A percentile compares a stretch with the other conserved stretches of the same genome.
These are phyloP conservation scores for Apis cerana DNA, from an alignment of 1,140 invertebrate genomes.

Conservation along the genomic window DNA sequence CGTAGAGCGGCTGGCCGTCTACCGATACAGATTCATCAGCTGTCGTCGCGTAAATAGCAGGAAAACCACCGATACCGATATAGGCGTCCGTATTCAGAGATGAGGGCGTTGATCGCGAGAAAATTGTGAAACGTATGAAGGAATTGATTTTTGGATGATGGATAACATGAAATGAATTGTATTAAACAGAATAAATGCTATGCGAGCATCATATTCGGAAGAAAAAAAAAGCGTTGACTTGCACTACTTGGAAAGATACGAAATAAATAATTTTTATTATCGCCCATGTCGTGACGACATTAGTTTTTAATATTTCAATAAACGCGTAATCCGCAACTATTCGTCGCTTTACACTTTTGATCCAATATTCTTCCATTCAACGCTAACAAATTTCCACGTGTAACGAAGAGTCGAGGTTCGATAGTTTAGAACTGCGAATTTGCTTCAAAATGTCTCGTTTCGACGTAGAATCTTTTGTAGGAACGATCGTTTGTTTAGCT, in stretches of 20 bases:
- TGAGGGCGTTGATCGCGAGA: background rate
- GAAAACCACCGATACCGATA: conserved; percentile 63
- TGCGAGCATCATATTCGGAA: no score
- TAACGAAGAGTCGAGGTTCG: background rate
- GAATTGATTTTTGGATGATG: no score
- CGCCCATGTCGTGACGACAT: background rate
- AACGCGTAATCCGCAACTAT: conserved; percentile 26
- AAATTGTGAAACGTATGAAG: background rate
- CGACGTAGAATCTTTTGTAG: background rate
- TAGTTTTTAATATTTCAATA: conserved; percentile 9
- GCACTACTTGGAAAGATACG: background rate
- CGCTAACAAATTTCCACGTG: conserved; percentile 11
- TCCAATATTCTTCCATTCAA: conserved; percentile 16
- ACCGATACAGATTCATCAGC: conserved; percentile 59
- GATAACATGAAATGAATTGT: no score
- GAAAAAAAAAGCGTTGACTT: no score
- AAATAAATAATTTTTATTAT: conserved; percentile 38
- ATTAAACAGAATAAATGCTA: no score
- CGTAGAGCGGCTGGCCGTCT: conserved; percentile 39
- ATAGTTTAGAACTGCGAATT: background rate
- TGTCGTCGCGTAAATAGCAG: conserved; percentile 61
- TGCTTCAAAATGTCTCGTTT: background rate
- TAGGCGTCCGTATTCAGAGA: conserved; percentile 45
- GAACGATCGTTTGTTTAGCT: background rate
- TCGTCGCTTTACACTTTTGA: conserved; percentile 27